Evolutionary conservation across 1,140 invertebrate species (phyloP).

Genomic region (Ips nitidus): DNA sequence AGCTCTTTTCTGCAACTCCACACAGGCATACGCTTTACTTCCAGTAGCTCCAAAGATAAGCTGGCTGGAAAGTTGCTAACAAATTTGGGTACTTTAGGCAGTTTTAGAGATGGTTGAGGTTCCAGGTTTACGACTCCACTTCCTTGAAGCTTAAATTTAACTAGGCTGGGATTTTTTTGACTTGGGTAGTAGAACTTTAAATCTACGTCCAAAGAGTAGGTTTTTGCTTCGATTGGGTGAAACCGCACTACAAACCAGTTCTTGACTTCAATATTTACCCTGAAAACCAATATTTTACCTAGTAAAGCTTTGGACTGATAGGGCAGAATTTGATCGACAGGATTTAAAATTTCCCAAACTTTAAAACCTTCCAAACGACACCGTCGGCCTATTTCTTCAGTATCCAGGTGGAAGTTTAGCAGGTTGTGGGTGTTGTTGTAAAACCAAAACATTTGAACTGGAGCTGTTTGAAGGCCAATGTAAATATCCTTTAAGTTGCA

Average conservation of each 20-base stretch:
- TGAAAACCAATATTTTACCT: not conserved
- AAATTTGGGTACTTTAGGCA: not conserved
- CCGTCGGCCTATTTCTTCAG: no score
- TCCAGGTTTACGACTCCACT: not conserved
- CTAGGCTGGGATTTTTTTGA: not conserved
- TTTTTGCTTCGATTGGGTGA: constrained; percentile 26
- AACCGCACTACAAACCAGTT: constrained; percentile 9
- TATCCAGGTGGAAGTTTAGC: no score
- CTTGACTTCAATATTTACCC: no score
- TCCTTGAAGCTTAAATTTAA: constrained; percentile 8
- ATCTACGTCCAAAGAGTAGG: constrained; percentile 6
- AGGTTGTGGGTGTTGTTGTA: no score
- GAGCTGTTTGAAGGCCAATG: no score
- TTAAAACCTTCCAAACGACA: no score
- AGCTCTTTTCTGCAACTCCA: constrained; percentile 22
- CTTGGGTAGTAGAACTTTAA: not conserved
- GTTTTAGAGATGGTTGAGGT: not conserved
- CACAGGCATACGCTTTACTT: constrained; percentile 8
- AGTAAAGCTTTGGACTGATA: no score
- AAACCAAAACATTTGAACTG: no score
- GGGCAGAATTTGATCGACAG: no score
- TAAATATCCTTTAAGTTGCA: no score
- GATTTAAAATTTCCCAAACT: no score
- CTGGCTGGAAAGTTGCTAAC: not conserved
- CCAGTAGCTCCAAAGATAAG: constrained; percentile 15